These are phyloP conservation scores for Parapsyche elsis DNA, from an alignment of 1,140 invertebrate genomes.

Conservation along the genomic window DNA sequence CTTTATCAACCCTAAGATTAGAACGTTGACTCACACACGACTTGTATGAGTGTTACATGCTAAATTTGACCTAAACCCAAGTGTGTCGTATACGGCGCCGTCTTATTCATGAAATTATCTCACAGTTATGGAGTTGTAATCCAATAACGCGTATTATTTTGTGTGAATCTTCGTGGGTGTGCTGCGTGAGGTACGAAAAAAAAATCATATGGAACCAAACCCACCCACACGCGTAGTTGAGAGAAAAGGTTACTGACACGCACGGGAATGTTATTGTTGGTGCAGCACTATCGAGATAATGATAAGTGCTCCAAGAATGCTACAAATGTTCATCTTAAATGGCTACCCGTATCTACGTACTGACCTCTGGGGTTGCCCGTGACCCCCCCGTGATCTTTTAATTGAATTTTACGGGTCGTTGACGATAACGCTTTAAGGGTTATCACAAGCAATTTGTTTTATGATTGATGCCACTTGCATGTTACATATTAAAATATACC, in stretches of 20 bases:
- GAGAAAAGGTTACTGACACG: slow-evolving; percentile 27
- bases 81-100: too few species aligned
- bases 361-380: not conserved
- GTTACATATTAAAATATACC: too few species aligned
- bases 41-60: not conserved
- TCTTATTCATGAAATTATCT: too few species aligned
- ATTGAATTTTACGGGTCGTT: slow-evolving; percentile 16
- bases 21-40: not conserved
- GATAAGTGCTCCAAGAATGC: not conserved
- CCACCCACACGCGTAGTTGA: slow-evolving; percentile 19
- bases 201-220: slow-evolving; percentile 19
- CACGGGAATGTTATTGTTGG: not conserved
- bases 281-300: not conserved
- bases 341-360: not conserved
- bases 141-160: not conserved
- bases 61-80: too few species aligned
- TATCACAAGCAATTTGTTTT: not conserved
- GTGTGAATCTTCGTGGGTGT: slow-evolving; percentile 36
- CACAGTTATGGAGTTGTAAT: not conserved
- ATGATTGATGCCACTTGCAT: too few species aligned
- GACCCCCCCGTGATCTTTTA: not conserved
- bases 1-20: too few species aligned
- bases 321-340: not conserved
- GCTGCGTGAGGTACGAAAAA: not conserved
- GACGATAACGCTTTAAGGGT: too few species aligned